phyloP scores from a whole-genome alignment of 2,113 vertebrate genomes.

The Halcyon malimbica region DNA sequence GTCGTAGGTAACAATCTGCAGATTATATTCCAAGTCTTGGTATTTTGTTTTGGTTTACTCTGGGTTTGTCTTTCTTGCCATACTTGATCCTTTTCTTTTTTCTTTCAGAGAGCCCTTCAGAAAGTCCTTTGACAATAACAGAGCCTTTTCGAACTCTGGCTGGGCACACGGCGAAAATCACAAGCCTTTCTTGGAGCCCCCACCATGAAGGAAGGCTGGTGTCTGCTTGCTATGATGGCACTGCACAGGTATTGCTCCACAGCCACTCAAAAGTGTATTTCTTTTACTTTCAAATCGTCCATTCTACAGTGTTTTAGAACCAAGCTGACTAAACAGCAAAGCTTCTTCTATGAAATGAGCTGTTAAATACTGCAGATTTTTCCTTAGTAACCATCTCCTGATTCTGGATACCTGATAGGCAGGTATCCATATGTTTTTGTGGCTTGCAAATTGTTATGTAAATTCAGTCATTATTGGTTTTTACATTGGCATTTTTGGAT shows the following conservation, averaged over 20 bases:
- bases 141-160: slow-evolving; percentile 89
- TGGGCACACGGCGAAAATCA: slow-evolving; percentile 94
- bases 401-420: not conserved
- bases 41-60: not conserved
- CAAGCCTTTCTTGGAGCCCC: slow-evolving; percentile 91
- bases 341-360: not conserved
- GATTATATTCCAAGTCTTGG: not conserved
- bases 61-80: not conserved
- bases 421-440: not conserved
- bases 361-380: not conserved
- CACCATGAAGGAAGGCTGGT: slow-evolving; percentile 89
- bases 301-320: not conserved
- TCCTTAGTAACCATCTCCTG: not conserved
- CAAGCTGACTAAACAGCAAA: not conserved
- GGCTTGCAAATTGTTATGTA: not conserved
- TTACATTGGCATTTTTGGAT: not conserved
- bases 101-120: slow-evolving; percentile 79
- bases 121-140: slow-evolving; percentile 79
- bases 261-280: not conserved
- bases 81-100: not conserved
- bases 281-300: not conserved
- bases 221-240: slow-evolving; percentile 91
- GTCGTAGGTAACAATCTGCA: slow-evolving; percentile 77
- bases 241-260: slow-evolving; percentile 84
- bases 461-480: not conserved